Conservation (phyloP, 2,113 vertebrate species). For the Xiphorhynchus elegans region DNA sequence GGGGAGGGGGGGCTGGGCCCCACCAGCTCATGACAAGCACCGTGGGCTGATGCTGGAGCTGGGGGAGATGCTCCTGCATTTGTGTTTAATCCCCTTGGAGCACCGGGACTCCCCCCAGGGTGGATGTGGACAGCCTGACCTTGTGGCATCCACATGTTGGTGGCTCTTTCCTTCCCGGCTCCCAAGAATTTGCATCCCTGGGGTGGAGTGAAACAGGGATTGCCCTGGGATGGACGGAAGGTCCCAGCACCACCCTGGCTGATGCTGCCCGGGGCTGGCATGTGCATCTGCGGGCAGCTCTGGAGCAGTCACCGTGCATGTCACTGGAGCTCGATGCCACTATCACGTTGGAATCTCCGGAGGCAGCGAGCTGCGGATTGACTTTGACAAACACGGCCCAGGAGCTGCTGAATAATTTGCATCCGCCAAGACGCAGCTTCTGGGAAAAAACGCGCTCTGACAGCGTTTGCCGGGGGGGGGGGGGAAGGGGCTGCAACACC, state of each 20-base stretch:
- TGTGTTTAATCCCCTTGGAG: accelerated
- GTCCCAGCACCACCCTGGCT: neutral
- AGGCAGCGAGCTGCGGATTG: constrained; percentile 13
- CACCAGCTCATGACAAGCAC: accelerated
- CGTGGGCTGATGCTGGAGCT: neutral
- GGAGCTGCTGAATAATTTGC: too few species aligned
- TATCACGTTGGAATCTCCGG: neutral
- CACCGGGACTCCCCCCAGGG: accelerated
- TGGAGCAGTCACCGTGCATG: accelerated
- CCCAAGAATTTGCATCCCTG: neutral
- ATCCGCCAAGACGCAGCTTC: too few species aligned
- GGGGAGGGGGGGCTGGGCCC: neutral
- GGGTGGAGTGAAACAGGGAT: accelerated
- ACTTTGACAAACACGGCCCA: constrained; percentile 6
- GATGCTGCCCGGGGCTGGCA: neutral
- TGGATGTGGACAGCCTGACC: neutral
- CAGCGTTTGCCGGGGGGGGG: neutral
- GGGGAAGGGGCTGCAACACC: neutral
- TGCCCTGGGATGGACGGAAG: accelerated
- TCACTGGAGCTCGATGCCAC: accelerated
- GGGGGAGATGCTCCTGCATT: neutral
- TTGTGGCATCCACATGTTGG: accelerated
- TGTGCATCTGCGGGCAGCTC: accelerated
- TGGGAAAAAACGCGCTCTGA: neutral
- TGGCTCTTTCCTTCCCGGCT: accelerated